These are phyloP conservation scores for Brachypterus glaber DNA, from an alignment of 2,888 invertebrate genomes.

Conservation along the genomic window DNA sequence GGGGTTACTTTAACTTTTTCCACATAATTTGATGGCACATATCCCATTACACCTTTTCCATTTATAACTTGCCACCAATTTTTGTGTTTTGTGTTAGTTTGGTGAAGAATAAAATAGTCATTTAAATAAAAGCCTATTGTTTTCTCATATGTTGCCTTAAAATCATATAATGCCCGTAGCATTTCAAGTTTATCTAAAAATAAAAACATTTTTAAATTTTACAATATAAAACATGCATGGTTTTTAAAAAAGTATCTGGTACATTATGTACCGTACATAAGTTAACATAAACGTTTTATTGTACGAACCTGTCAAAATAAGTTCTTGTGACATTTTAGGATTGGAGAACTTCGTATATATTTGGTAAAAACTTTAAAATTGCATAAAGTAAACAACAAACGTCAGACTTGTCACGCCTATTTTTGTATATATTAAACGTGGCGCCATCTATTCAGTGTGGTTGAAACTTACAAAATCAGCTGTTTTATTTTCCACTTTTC, in stretches of 20 bases:
- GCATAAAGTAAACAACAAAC: slow-evolving; percentile 5
- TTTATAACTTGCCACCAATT: slow-evolving; percentile 89
- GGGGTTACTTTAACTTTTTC: slow-evolving; percentile 65
- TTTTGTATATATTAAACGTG: slow-evolving; percentile 29
- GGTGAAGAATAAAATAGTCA: slow-evolving; percentile 71
- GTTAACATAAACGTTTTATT: slow-evolving; percentile 13
- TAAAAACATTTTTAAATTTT: slow-evolving; percentile 4
- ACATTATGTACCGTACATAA: too few relatives aligned
- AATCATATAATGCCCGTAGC: slow-evolving; percentile 75
- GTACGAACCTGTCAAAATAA: slow-evolving; percentile 27
- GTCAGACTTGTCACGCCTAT: slow-evolving; percentile 33
- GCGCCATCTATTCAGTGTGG: too few relatives aligned
- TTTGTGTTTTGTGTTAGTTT: slow-evolving; percentile 66
- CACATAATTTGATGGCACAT: slow-evolving; percentile 82
- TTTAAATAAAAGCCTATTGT: slow-evolving; percentile 72
- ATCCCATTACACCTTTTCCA: slow-evolving; percentile 71
- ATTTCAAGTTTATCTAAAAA: slow-evolving; percentile 64
- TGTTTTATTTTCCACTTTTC: too few relatives aligned
- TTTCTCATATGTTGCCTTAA: slow-evolving; percentile 74
- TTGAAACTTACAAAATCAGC: too few relatives aligned
- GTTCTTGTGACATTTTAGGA: slow-evolving; percentile 23
- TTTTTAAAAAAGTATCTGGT: too few relatives aligned
- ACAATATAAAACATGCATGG: not conserved
- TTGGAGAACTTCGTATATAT: slow-evolving; percentile 12
- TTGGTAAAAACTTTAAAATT: slow-evolving; percentile 9